phyloP scores from a whole-genome alignment of 2,888 invertebrate species.

The Lottia gigantea region DNA sequence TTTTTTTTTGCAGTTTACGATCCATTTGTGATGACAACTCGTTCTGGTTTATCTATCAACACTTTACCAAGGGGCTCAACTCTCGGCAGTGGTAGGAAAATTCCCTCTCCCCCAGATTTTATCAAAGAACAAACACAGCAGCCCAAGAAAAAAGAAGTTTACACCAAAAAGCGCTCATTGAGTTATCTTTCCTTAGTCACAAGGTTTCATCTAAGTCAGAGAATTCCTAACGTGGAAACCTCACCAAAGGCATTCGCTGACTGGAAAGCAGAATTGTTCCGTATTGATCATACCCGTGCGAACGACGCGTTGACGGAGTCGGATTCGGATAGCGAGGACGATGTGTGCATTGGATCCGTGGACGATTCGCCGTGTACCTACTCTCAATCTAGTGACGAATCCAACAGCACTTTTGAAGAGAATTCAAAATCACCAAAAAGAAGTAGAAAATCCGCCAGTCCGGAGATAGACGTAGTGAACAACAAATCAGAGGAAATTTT shows the following conservation, averaged over 20 bases:
- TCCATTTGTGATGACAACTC: slow-evolving; percentile 54
- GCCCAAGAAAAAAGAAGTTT: slow-evolving; percentile 24
- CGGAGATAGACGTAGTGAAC: neutral
- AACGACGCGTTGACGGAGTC: slow-evolving; percentile 9
- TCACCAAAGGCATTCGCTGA: slow-evolving; percentile 30
- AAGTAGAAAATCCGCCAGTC: neutral
- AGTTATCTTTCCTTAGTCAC: slow-evolving; percentile 55
- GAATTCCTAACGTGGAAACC: slow-evolving; percentile 41
- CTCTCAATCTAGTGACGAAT: neutral
- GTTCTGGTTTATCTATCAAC: slow-evolving; percentile 54
- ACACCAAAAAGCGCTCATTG: slow-evolving; percentile 39
- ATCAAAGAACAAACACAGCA: neutral
- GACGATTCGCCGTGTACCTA: neutral
- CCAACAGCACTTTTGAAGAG: neutral
- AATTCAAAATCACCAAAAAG: neutral
- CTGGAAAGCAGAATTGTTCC: slow-evolving; percentile 22
- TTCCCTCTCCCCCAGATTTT: slow-evolving; percentile 6
- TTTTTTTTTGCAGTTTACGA: slow-evolving; percentile 41
- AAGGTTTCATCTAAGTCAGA: slow-evolving; percentile 44
- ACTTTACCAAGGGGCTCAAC: slow-evolving; percentile 33
- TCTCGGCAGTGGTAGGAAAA: neutral
- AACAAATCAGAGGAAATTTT: neutral
- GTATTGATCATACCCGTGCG: neutral
- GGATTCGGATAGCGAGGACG: slow-evolving; percentile 3
- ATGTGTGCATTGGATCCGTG: neutral